Base-by-base conservation (phyloP, 1,140 invertebrate species). In the Mizuhopecten yessoensis region DNA sequence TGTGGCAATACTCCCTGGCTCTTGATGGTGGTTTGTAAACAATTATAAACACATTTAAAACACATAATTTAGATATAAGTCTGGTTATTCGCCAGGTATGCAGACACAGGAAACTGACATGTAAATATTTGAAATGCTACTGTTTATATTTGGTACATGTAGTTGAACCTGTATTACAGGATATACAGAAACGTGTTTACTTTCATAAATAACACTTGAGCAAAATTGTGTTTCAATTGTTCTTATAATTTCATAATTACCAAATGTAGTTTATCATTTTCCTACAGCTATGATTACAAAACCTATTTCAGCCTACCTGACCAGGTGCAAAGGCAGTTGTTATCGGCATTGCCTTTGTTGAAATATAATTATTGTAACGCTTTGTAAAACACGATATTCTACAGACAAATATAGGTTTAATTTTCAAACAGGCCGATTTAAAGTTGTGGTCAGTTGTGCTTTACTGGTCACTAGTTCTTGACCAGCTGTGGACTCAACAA, bases 1-100 rank as follows among this genome's bases (percentile, higher is more conserved):
- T 23, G n/a, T 29, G n/a, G 57, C 57, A 13, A 75, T 75, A 13
- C n/a, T 75, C 57, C 9, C 57, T n/a, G n/a, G n/a, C n/a, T 17
- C 5, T 75, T 11, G 9, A n/a, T 75, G 5, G 23, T 23, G n/a
- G 57, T 75, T n/a, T 5, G 57, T n/a, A 17, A 17, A 5, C 57
- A 29, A 75, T 75, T 75, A 75, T 75, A 75, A 75, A 75, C 57
- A 29, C 57, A 75, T 75, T 75, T 75, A 29, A 75, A 75, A n/a
- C 23, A 75, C 11, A 75, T 75, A 75, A 75, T 75, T 75, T 75
- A 29, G 57, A 29, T 75, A 75, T 75, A n/a, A 29, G 23, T 11
- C 57, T 75, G 11, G 57, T 5, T n/a, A 29, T n/a, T 75, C 0
- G 57, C 57, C 57, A 75, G n/a, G 23, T 75, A 49, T 20, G 17